These are phyloP conservation scores for Montipora cactus DNA, from an alignment of 64 coral and sea anemone genomes.

Conservation along the genomic window DNA sequence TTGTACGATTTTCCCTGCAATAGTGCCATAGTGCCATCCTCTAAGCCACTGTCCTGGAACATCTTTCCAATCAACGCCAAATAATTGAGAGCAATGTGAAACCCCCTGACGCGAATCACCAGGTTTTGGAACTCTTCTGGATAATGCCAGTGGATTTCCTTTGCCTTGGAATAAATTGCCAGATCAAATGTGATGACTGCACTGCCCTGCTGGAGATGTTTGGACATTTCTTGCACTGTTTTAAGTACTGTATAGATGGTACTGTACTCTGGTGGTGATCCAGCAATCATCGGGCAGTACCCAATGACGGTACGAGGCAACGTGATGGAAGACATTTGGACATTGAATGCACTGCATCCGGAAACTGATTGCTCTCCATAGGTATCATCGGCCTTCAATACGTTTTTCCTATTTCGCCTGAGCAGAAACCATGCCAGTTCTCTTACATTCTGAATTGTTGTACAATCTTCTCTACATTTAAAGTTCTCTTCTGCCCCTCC, in stretches of 20 bases:
- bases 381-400: background rate
- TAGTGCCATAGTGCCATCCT: too few species aligned
- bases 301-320: slow-evolving; percentile 24
- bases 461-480: too few species aligned
- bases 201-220: background rate
- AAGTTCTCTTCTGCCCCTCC: too few species aligned
- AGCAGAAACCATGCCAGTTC: background rate
- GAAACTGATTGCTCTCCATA: background rate
- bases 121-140: too few species aligned
- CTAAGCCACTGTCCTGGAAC: too few species aligned
- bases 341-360: slow-evolving; percentile 31
- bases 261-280: slow-evolving; percentile 25
- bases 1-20: too few species aligned
- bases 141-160: too few species aligned
- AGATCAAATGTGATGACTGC: too few species aligned
- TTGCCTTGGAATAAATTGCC: too few species aligned
- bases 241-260: slow-evolving; percentile 27
- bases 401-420: background rate
- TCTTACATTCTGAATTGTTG: background rate
- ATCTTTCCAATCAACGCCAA: background rate
- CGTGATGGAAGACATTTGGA: background rate
- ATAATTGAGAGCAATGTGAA: too few species aligned
- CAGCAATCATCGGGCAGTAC: slow-evolving; percentile 39
- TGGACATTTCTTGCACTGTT: background rate
- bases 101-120: too few species aligned